Percentiles rank a stretch among this genome's conserved stretches.
Evolutionary conservation across 2,888 invertebrate genomes (phyloP).

Genomic region (Ormia ochracea): DNA sequence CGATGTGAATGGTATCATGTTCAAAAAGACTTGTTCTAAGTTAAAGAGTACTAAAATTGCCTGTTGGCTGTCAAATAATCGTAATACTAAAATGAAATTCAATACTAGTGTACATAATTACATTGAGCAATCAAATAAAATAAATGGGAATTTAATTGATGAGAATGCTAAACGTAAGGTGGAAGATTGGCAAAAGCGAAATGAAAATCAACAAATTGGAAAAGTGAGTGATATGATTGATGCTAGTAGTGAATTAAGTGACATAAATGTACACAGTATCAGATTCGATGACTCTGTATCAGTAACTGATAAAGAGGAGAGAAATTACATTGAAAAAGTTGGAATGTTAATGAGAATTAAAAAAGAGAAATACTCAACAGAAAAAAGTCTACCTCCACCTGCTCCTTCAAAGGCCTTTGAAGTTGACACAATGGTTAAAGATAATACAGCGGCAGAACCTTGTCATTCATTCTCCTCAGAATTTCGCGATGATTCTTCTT

Average conservation of each 20-base stretch:
- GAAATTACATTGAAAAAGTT: slow-evolving; percentile 63
- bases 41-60: slow-evolving; percentile 60
- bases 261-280: slow-evolving; percentile 57
- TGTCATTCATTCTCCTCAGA: not conserved
- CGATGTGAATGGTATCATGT: slow-evolving; percentile 38
- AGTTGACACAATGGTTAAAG: slow-evolving; percentile 9
- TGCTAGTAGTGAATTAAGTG: not conserved
- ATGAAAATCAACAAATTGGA: slow-evolving; percentile 54
- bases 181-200: slow-evolving; percentile 67
- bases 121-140: slow-evolving; percentile 41
- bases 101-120: slow-evolving; percentile 60
- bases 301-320: not conserved
- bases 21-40: slow-evolving; percentile 46
- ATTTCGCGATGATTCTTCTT: not conserved
- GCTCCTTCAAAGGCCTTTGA: slow-evolving; percentile 60
- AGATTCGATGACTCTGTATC: slow-evolving; percentile 67
- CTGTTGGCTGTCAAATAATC: slow-evolving; percentile 65
- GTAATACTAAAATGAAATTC: slow-evolving; percentile 62
- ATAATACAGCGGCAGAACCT: not conserved
- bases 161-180: slow-evolving; percentile 66
- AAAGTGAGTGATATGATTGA: slow-evolving; percentile 16
- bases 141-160: slow-evolving; percentile 56
- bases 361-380: slow-evolving; percentile 56
- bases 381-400: slow-evolving; percentile 59
- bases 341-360: slow-evolving; percentile 62